These are phyloP conservation scores for Ceyx melanurus DNA, from an alignment of 2,113 vertebrate genomes.

Conservation along the genomic window DNA sequence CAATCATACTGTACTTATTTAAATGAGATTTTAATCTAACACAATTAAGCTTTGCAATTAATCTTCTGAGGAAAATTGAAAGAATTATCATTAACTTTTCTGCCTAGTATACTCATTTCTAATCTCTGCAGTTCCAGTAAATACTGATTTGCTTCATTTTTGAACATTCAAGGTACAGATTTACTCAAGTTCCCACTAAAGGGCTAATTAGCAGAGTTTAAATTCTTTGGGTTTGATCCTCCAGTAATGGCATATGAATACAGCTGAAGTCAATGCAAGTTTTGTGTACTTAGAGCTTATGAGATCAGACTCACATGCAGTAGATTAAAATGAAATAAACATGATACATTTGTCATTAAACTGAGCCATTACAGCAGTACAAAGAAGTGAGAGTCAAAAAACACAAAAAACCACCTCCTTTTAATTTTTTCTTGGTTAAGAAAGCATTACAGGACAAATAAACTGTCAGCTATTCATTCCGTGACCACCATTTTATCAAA, in stretches of 20 bases:
- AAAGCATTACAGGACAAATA: conserved; percentile 57
- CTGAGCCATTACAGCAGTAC: conserved; percentile 17
- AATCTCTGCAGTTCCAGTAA: conserved; percentile 62
- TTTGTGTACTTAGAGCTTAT: conserved; percentile 53
- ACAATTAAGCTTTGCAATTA: conserved; percentile 77
- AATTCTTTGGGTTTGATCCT: conserved; percentile 60
- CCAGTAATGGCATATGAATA: background rate
- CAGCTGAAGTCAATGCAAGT: conserved; percentile 47
- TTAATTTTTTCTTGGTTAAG: conserved; percentile 62
- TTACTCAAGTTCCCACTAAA: conserved; percentile 63
- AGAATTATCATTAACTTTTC: conserved; percentile 74
- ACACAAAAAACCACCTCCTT: conserved; percentile 8
- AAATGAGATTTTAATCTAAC: conserved; percentile 76
- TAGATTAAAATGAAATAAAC: conserved; percentile 47
- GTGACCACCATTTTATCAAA: conserved; percentile 52
- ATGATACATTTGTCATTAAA: conserved; percentile 50
- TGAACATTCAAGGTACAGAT: conserved; percentile 68
- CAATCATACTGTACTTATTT: conserved; percentile 72
- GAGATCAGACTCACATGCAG: conserved; percentile 41
- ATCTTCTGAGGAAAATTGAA: conserved; percentile 70
- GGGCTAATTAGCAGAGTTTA: conserved; percentile 68
- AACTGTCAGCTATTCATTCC: conserved; percentile 55
- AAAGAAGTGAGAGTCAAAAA: conserved; percentile 18
- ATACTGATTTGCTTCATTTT: conserved; percentile 70
- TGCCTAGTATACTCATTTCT: conserved; percentile 66